These are phyloP conservation scores for Vanessa atalanta DNA, from an alignment of 1,140 invertebrate species.

Conservation along the genomic window DNA sequence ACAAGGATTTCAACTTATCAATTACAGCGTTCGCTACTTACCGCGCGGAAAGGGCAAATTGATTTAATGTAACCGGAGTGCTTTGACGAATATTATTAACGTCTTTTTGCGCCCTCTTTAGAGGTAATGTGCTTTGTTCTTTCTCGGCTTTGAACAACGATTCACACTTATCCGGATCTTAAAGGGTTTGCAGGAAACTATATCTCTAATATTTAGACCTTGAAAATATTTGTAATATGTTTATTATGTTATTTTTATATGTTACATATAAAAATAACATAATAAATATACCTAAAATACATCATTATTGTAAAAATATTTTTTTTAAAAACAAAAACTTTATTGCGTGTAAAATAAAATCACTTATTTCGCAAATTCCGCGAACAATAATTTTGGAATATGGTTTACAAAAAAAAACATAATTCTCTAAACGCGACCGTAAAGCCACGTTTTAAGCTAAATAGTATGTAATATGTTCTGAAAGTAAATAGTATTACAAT, in stretches of 20 bases:
- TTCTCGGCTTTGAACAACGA: slow-evolving; percentile 66
- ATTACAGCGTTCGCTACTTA: slow-evolving; percentile 81
- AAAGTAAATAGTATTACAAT: too few species aligned
- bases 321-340: too few species aligned
- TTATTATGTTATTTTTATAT: neutral
- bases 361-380: too few species aligned
- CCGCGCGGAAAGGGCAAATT: slow-evolving; percentile 79
- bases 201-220: neutral
- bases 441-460: too few species aligned
- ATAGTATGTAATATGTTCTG: too few species aligned
- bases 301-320: too few species aligned
- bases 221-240: neutral
- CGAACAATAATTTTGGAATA: too few species aligned
- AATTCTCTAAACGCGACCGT: too few species aligned
- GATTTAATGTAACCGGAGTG: slow-evolving; percentile 80
- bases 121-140: slow-evolving; percentile 76
- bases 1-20: slow-evolving; percentile 81
- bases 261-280: neutral
- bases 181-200: slow-evolving; percentile 29
- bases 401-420: too few species aligned
- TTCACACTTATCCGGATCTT: slow-evolving; percentile 72
- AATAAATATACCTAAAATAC: neutral
- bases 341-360: too few species aligned
- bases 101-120: slow-evolving; percentile 75
- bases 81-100: slow-evolving; percentile 81